phyloP scores from a whole-genome alignment of 2,888 invertebrate species.

The Xestia c-nigrum region DNA sequence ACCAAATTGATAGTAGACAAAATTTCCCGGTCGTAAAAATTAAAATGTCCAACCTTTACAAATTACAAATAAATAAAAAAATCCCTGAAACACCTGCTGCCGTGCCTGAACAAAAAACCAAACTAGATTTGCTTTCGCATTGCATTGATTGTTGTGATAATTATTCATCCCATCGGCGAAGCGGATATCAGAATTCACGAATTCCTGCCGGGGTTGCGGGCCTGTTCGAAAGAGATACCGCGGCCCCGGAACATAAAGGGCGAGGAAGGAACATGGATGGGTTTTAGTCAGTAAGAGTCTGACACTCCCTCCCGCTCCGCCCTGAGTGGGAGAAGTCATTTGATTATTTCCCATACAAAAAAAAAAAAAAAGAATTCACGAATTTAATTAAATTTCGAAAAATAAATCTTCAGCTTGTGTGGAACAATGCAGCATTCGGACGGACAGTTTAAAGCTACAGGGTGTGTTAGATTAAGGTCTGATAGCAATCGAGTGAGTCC shows the following conservation, averaged over 20 bases:
- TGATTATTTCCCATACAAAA: too few relatives aligned
- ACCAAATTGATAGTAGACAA: background rate
- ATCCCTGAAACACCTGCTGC: background rate
- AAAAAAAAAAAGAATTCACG: background rate
- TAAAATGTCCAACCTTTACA: background rate
- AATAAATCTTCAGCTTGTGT: background rate
- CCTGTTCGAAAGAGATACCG: too few relatives aligned
- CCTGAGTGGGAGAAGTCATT: too few relatives aligned
- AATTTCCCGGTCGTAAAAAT: background rate
- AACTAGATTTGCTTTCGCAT: slow-evolving; percentile 12
- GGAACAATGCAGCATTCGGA: slow-evolving; percentile 2
- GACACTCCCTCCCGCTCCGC: too few relatives aligned
- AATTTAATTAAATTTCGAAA: background rate
- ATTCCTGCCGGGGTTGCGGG: too few relatives aligned
- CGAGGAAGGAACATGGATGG: too few relatives aligned
- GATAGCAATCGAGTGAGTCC: slow-evolving; percentile 30
- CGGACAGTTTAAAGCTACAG: slow-evolving; percentile 12
- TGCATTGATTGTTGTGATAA: background rate
- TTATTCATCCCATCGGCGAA: background rate
- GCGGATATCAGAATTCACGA: background rate
- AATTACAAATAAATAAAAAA: background rate
- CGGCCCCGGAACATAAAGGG: too few relatives aligned
- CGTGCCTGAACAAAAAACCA: background rate
- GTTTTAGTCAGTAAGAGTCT: too few relatives aligned
- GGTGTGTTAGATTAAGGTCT: slow-evolving; percentile 10